Percentiles rank a stretch among this genome's conserved stretches.
These are phyloP conservation scores for Drosophila equinoxialis DNA, from an alignment of 1,140 invertebrate genomes.

Conservation along the genomic window DNA sequence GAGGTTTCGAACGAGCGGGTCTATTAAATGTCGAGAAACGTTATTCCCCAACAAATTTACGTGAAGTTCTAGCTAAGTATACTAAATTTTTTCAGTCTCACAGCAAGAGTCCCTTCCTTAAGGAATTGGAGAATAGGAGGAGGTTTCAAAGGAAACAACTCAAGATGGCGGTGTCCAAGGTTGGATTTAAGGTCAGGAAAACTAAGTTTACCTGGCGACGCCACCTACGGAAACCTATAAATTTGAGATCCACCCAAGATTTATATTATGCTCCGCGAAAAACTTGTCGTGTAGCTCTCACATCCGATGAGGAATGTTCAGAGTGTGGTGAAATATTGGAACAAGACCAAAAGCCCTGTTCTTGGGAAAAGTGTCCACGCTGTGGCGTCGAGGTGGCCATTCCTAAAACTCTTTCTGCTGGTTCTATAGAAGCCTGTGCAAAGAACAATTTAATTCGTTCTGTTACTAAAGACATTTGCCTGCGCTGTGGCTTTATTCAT, in stretches of 20 bases:
- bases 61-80: background rate
- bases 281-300: constrained; percentile 33
- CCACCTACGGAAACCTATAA: no score
- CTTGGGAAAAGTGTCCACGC: constrained; percentile 27
- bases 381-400: constrained; percentile 20
- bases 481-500: constrained; percentile 45
- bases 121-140: background rate
- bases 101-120: background rate
- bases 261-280: constrained; percentile 47
- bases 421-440: constrained; percentile 46
- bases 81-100: background rate
- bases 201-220: background rate
- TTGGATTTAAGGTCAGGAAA: background rate
- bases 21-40: background rate
- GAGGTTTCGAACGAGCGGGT: background rate
- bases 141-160: background rate
- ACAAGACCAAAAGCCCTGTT: background rate
- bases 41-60: constrained; percentile 1
- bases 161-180: background rate
- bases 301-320: background rate
- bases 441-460: constrained; percentile 22
- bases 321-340: background rate
- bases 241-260: background rate
- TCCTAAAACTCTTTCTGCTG: background rate
- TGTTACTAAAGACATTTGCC: constrained; percentile 32